Conservation (phyloP, 2,797 vertebrate species). For the Chelonia mydas region DNA sequence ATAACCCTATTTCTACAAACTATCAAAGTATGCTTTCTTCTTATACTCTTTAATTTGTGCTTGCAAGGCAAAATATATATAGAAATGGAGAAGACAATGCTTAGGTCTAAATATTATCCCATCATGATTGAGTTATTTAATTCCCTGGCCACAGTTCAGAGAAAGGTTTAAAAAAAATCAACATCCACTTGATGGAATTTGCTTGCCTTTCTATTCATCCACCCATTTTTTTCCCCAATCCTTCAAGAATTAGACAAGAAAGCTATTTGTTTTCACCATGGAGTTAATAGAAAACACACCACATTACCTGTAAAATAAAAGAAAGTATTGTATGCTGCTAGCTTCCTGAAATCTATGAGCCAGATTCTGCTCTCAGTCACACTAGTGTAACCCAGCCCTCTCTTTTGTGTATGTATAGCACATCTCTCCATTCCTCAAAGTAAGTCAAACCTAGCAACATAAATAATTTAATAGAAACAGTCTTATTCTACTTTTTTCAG, state of each 20-base stretch:
- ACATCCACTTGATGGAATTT: slow-evolving; percentile 35
- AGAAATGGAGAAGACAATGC: background rate
- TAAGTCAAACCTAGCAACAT: background rate
- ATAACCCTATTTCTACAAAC: background rate
- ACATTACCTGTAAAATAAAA: slow-evolving; percentile 5
- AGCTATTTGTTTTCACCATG: slow-evolving; percentile 22
- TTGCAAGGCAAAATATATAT: background rate
- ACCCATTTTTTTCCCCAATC: slow-evolving; percentile 23
- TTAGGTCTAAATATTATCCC: background rate
- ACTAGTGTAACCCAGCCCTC: rapidly evolving
- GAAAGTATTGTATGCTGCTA: background rate
- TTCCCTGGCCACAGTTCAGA: slow-evolving; percentile 28
- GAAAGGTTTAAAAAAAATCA: slow-evolving; percentile 36
- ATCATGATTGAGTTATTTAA: slow-evolving; percentile 30
- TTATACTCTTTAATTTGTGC: background rate
- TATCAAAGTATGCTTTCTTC: background rate
- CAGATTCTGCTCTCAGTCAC: background rate
- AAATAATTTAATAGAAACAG: background rate
- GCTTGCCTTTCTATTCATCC: slow-evolving; percentile 62
- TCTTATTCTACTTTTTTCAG: background rate
- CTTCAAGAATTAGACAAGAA: slow-evolving; percentile 35
- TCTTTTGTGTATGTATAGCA: background rate
- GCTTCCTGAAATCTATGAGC: background rate
- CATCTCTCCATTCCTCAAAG: background rate
- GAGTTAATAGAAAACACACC: slow-evolving; percentile 27